phyloP scores from a whole-genome alignment of 2,888 invertebrate genomes.

The Caenorhabditis doughertyi region DNA sequence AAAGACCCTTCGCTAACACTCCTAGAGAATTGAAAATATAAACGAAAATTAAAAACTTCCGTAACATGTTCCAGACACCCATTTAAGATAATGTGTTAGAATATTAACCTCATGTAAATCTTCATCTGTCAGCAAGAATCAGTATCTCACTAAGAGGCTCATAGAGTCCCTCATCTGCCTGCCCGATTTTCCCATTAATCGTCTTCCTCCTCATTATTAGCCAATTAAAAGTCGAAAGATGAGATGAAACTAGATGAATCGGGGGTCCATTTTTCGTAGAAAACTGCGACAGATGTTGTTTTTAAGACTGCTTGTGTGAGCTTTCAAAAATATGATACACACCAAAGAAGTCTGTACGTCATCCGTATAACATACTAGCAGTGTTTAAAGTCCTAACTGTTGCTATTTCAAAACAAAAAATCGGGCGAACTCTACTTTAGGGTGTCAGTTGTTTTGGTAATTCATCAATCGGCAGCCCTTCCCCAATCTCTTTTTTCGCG shows the following conservation, averaged over 20 bases:
- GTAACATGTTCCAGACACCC: too few relatives aligned
- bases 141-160: constrained; percentile 14
- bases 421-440: constrained; percentile 3
- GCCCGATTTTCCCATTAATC: constrained; percentile 36
- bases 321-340: too few relatives aligned
- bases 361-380: too few relatives aligned
- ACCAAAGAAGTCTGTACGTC: too few relatives aligned
- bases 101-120: too few relatives aligned
- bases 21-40: not conserved
- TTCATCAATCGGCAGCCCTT: constrained; percentile 57
- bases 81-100: too few relatives aligned
- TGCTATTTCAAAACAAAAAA: too few relatives aligned
- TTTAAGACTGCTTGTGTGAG: constrained; percentile 5
- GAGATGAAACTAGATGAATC: constrained; percentile 34
- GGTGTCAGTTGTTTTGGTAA: constrained; percentile 62
- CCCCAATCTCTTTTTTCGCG: constrained; percentile 18
- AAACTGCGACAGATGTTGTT: constrained; percentile 29
- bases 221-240: constrained; percentile 43
- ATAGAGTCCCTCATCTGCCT: constrained; percentile 4
- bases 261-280: constrained; percentile 17
- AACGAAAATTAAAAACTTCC: too few relatives aligned
- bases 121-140: constrained; percentile 42
- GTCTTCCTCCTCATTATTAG: constrained; percentile 37
- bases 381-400: too few relatives aligned
- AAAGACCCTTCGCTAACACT: not conserved